Evolutionary conservation across 2,888 invertebrate genomes (phyloP).

Genomic region (Hydropsyche betteni): DNA sequence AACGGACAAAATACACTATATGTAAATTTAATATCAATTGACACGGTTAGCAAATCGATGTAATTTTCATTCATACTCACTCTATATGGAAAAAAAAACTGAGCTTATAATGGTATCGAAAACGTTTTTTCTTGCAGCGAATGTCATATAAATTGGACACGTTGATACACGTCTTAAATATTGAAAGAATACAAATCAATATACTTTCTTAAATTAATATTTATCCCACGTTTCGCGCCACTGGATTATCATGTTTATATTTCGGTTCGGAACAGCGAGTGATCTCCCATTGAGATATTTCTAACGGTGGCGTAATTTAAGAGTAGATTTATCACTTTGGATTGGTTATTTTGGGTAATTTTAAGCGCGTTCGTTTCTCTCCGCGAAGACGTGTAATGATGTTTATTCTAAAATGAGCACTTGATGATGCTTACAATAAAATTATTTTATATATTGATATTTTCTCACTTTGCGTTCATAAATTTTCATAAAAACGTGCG

Average conservation of each 20-base stretch:
- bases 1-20: too few species aligned
- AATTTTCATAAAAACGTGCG: not conserved
- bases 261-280: not conserved
- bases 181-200: too few species aligned
- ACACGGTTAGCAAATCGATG: too few species aligned
- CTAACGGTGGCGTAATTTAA: conserved; percentile 32
- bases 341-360: conserved; percentile 26
- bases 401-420: not conserved
- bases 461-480: not conserved
- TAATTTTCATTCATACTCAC: too few species aligned
- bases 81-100: too few species aligned
- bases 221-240: too few species aligned
- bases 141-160: too few species aligned
- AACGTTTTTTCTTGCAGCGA: too few species aligned
- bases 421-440: conserved; percentile 10
- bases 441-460: conserved; percentile 19
- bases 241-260: not conserved
- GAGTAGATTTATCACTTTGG: conserved; percentile 30
- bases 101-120: too few species aligned
- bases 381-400: not conserved
- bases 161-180: too few species aligned
- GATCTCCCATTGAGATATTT: conserved; percentile 35
- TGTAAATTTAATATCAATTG: too few species aligned
- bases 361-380: conserved; percentile 6
- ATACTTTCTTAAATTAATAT: too few species aligned